These are phyloP conservation scores for Sanderia malayensis DNA, from an alignment of 30 jellyfish, hydroid and myxozoan species.

Conservation along the genomic window DNA sequence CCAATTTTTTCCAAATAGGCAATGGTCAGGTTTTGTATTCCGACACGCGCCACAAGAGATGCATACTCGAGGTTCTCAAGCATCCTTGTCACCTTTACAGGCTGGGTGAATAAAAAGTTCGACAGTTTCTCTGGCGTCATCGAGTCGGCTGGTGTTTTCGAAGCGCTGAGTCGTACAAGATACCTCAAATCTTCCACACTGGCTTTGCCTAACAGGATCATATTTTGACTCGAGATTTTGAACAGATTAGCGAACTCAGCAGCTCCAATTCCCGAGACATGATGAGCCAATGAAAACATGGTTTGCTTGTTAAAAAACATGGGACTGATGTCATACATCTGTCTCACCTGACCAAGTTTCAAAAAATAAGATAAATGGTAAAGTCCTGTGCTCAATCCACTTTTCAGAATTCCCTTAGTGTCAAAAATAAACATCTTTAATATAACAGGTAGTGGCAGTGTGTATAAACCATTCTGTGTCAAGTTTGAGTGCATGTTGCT, in stretches of 20 bases:
- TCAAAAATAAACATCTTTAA: background rate
- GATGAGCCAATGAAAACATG: background rate
- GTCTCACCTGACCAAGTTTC: background rate
- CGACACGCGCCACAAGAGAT: background rate
- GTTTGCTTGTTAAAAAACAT: background rate
- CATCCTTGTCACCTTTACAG: background rate
- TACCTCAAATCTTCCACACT: background rate
- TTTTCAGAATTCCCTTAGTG: background rate
- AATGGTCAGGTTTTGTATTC: background rate
- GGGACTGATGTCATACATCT: background rate
- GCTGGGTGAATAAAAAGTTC: background rate
- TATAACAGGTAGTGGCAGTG: background rate
- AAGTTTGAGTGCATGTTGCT: background rate
- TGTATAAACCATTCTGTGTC: background rate
- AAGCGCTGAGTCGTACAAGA: background rate
- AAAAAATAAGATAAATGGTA: background rate
- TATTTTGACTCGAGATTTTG: background rate
- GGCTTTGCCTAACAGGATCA: background rate
- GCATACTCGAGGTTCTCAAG: background rate
- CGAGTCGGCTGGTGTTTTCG: background rate
- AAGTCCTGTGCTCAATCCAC: background rate
- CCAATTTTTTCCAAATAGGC: constrained; percentile 1
- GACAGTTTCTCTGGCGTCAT: background rate
- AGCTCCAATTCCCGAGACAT: background rate
- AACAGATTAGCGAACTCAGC: background rate